Percentiles rank a stretch among this genome's conserved stretches.
These are phyloP conservation scores for Archilochus colubris DNA, from an alignment of 2,113 vertebrate species.

Conservation along the genomic window DNA sequence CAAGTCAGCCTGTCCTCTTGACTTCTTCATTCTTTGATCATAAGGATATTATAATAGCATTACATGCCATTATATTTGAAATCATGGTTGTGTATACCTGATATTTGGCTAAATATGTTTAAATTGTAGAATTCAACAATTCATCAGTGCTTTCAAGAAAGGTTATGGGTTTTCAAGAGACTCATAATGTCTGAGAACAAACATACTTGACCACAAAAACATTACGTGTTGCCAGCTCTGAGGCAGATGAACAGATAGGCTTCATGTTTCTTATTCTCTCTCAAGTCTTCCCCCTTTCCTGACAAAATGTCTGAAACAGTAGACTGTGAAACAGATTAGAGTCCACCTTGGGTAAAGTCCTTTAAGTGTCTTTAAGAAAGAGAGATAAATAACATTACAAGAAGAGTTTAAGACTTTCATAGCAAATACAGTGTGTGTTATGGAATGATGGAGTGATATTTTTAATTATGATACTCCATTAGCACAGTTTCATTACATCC, in stretches of 20 bases:
- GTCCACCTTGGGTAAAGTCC: background rate
- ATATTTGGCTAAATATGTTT: background rate
- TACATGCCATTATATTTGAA: background rate
- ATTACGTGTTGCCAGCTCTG: background rate
- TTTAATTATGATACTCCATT: background rate
- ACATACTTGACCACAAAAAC: background rate
- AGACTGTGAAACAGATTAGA: background rate
- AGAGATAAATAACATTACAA: background rate
- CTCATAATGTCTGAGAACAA: background rate
- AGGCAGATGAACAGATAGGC: background rate
- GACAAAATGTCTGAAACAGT: background rate
- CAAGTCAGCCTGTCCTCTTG: background rate
- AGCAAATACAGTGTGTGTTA: background rate
- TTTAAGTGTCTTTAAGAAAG: background rate
- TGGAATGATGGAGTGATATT: background rate
- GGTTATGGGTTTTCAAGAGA: background rate
- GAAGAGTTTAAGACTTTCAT: background rate
- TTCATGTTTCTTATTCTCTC: background rate
- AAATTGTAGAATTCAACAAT: background rate
- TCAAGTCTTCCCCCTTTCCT: background rate
- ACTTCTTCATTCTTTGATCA: background rate
- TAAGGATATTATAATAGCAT: background rate
- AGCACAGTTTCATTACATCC: background rate
- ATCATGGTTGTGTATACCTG: background rate
- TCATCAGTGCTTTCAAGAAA: background rate